Conservation (phyloP, 2,888 invertebrate species). For the Entomobrya proxima region DNA sequence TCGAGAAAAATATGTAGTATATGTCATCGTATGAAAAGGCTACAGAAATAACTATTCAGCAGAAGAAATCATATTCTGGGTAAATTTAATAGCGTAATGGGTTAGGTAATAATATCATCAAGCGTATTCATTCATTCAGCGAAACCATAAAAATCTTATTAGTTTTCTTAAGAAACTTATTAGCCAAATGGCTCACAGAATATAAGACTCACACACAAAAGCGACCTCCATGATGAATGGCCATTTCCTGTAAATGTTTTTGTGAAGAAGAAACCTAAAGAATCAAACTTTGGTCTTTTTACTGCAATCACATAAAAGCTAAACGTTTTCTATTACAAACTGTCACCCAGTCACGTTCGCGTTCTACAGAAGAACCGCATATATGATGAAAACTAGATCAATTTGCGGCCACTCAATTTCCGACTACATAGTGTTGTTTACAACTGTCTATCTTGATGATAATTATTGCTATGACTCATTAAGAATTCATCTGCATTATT, state of each 20-base stretch:
- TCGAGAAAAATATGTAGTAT: too few species aligned
- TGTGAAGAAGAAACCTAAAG: not conserved
- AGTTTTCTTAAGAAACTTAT: not conserved
- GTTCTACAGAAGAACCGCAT: not conserved
- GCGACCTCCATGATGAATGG: not conserved
- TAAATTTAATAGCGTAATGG: too few species aligned
- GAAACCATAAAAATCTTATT: not conserved
- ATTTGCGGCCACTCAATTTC: conserved; percentile 14
- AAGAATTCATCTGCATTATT: not conserved
- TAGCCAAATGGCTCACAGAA: not conserved
- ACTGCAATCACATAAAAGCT: too few species aligned
- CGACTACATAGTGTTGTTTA: not conserved
- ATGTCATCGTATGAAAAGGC: too few species aligned
- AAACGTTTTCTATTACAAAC: too few species aligned
- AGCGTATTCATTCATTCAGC: too few species aligned
- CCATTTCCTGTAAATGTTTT: not conserved
- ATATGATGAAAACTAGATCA: conserved; percentile 2
- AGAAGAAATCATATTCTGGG: too few species aligned
- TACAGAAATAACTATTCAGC: too few species aligned
- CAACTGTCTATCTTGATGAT: too few species aligned
- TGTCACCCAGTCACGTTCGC: not conserved
- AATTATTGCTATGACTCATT: not conserved
- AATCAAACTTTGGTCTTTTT: too few species aligned
- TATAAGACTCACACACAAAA: not conserved
- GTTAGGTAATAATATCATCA: too few species aligned